phyloP scores from a whole-genome alignment of 2,888 invertebrate genomes.

The Troilus luridus region DNA sequence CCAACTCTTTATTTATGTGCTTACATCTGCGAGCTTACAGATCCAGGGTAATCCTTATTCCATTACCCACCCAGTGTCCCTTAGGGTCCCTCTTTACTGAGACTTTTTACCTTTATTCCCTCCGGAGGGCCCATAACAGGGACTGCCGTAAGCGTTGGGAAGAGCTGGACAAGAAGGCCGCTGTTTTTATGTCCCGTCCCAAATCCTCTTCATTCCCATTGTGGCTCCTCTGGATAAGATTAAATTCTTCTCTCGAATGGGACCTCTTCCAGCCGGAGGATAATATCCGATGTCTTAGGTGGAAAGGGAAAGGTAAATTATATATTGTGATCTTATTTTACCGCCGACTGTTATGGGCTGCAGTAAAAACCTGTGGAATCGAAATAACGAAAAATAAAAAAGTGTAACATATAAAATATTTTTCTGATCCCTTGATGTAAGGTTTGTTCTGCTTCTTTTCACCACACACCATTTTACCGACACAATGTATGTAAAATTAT shows the following conservation, averaged over 20 bases:
- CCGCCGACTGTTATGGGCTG: neutral
- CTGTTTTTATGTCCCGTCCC: slow-evolving; percentile 4
- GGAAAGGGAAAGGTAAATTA: slow-evolving; percentile 22
- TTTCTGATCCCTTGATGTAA: neutral
- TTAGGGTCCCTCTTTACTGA: neutral
- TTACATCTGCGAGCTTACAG: slow-evolving; percentile 16
- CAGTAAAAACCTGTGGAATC: neutral
- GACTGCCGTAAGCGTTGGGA: slow-evolving; percentile 17
- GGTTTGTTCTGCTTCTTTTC: neutral
- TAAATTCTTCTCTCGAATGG: slow-evolving; percentile 17
- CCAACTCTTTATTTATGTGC: slow-evolving; percentile 37
- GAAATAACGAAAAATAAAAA: neutral
- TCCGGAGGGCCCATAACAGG: slow-evolving; percentile 2
- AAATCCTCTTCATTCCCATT: slow-evolving; percentile 33
- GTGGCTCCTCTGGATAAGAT: slow-evolving; percentile 11
- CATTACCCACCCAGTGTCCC: neutral
- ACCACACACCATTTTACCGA: no score
- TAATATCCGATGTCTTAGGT: neutral
- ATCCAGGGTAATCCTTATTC: slow-evolving; percentile 33
- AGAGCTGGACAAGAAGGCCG: slow-evolving; percentile 13
- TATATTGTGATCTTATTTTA: neutral
- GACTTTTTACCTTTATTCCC: slow-evolving; percentile 28
- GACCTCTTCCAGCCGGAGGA: neutral
- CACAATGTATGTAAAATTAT: no score
- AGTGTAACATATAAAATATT: neutral